These are phyloP conservation scores for Thecocarcelia acutangulata DNA, from an alignment of 2,888 invertebrate species.

Conservation along the genomic window DNA sequence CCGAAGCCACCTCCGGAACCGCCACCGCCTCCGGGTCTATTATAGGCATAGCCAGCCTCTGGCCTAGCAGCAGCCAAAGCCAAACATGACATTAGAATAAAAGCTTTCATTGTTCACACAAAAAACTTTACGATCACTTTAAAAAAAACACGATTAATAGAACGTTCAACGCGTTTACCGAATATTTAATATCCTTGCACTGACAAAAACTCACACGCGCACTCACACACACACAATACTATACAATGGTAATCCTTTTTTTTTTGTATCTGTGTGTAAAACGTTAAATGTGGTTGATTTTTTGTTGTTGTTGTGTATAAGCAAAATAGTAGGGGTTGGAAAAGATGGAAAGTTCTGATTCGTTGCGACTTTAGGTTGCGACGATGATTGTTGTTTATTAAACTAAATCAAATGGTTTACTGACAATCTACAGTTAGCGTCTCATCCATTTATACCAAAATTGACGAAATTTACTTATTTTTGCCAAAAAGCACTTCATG, in stretches of 20 bases:
- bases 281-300: constrained; percentile 62
- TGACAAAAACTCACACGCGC: constrained; percentile 7
- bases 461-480: constrained; percentile 75
- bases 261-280: constrained; percentile 57
- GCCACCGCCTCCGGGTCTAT: constrained; percentile 81
- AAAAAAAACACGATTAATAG: constrained; percentile 33
- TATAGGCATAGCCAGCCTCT: constrained; percentile 81
- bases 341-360: constrained; percentile 74
- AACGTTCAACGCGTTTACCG: constrained; percentile 46
- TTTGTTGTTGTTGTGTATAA: constrained; percentile 64
- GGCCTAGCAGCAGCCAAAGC: constrained; percentile 81
- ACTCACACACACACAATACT: constrained; percentile 30
- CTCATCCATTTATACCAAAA: constrained; percentile 82
- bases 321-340: constrained; percentile 72
- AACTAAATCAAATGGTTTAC: constrained; percentile 81
- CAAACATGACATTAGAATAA: constrained; percentile 81
- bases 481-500: constrained; percentile 63
- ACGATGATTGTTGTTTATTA: constrained; percentile 79
- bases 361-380: constrained; percentile 69
- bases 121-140: constrained; percentile 29
- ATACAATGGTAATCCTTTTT: constrained; percentile 67
- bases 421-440: constrained; percentile 80
- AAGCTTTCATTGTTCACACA: constrained; percentile 78
- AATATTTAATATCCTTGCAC: constrained; percentile 58
- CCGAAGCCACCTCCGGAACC: constrained; percentile 74